Evolutionary conservation across 2,888 invertebrate genomes (phyloP).

Genomic region (Apamea epomidion): DNA sequence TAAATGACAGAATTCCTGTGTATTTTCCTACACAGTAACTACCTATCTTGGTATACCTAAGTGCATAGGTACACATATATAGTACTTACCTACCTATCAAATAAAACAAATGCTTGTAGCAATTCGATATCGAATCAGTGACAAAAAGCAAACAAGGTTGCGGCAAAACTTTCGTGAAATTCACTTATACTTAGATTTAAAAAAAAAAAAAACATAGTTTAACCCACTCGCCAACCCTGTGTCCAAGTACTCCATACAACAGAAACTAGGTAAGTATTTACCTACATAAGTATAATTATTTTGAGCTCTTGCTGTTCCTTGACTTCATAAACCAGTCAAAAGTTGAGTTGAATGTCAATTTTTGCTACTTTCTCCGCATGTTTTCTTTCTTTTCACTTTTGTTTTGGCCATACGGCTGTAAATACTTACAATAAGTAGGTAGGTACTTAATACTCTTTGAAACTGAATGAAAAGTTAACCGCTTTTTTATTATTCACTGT

Average conservation of each 20-base stretch:
- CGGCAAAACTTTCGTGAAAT: background rate
- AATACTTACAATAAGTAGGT: background rate
- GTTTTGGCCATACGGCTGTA: background rate
- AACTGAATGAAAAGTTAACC: background rate
- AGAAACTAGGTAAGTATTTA: too few relatives aligned
- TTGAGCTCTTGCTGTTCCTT: background rate
- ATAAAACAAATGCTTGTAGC: background rate
- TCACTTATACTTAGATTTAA: background rate
- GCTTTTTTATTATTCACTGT: background rate
- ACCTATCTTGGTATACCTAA: background rate
- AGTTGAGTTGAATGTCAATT: background rate
- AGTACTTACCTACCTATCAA: background rate
- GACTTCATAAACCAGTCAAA: background rate
- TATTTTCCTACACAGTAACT: background rate
- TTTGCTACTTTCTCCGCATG: background rate
- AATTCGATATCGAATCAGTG: background rate
- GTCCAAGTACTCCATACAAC: background rate
- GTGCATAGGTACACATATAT: too few relatives aligned
- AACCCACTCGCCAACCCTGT: background rate
- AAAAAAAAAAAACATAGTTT: background rate
- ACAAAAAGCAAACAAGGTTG: background rate
- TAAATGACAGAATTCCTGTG: background rate
- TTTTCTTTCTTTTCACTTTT: background rate
- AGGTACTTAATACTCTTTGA: background rate
- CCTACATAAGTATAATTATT: background rate